Conservation (phyloP, 1,140 invertebrate species). For the Ceratina calcarata region DNA sequence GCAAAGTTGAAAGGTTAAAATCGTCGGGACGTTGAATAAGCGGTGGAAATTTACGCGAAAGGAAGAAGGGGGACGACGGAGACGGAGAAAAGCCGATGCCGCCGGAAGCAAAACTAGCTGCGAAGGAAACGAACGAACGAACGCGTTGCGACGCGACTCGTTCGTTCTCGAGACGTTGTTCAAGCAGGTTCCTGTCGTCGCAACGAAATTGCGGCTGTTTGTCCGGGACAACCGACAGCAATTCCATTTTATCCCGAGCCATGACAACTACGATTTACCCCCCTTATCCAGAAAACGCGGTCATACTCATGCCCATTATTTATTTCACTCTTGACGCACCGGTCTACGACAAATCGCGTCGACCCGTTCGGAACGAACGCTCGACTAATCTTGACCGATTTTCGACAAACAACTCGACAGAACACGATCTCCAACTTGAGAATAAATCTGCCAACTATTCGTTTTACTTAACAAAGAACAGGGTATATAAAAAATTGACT, state of each 20-base stretch:
- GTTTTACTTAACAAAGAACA: too few species aligned
- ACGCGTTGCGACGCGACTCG: not conserved
- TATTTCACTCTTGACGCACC: constrained; percentile 55
- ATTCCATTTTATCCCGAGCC: constrained; percentile 66
- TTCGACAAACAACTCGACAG: not conserved
- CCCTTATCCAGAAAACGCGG: constrained; percentile 1
- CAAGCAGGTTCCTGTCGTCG: constrained; percentile 44
- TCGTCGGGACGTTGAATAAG: constrained; percentile 32
- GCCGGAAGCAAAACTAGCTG: too few species aligned
- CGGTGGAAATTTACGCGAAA: constrained; percentile 21
- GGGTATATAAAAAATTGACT: not conserved
- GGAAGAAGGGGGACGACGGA: not conserved
- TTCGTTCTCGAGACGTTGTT: constrained; percentile 33
- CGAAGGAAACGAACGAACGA: not conserved
- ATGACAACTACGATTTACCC: constrained; percentile 14
- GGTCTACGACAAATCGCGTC: constrained; percentile 28
- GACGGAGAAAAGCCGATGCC: not conserved
- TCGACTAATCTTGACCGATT: not conserved
- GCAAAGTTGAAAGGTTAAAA: constrained; percentile 31
- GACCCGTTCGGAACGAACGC: not conserved
- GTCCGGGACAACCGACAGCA: constrained; percentile 67
- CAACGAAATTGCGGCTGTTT: constrained; percentile 71
- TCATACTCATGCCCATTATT: constrained; percentile 51
- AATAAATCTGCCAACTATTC: not conserved
- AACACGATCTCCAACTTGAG: too few species aligned